Conservation (phyloP, 2,888 invertebrate species). For the Cremastobaeus sp. region DNA sequence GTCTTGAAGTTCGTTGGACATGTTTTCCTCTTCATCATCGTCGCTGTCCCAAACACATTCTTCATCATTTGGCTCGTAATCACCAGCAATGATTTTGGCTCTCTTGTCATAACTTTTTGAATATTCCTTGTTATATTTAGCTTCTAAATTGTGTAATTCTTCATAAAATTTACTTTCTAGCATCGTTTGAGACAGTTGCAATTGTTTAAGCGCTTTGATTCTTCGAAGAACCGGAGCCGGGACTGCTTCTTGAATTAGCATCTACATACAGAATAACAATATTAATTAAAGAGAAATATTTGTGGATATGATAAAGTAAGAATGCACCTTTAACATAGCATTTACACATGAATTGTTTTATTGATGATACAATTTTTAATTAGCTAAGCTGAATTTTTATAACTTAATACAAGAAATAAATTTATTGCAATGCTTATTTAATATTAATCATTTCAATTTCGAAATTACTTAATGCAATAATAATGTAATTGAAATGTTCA, state of each 20-base stretch:
- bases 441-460: too few relatives aligned
- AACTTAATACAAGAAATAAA: too few relatives aligned
- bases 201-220: slow-evolving; percentile 90
- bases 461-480: too few relatives aligned
- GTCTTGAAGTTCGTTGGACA: slow-evolving; percentile 82
- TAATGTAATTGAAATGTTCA: too few relatives aligned
- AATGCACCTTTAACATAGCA: too few relatives aligned
- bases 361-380: too few relatives aligned
- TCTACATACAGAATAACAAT: too few relatives aligned
- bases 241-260: slow-evolving; percentile 80
- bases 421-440: too few relatives aligned
- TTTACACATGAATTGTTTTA: too few relatives aligned
- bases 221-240: slow-evolving; percentile 88
- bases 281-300: slow-evolving; percentile 42
- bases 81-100: slow-evolving; percentile 83
- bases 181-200: slow-evolving; percentile 90
- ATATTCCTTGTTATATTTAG: slow-evolving; percentile 91
- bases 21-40: slow-evolving; percentile 82
- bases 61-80: slow-evolving; percentile 91
- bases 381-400: too few relatives aligned
- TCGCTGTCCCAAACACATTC: slow-evolving; percentile 94
- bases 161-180: slow-evolving; percentile 95
- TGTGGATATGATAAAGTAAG: too few relatives aligned
- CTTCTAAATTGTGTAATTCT: slow-evolving; percentile 95
- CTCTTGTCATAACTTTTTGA: slow-evolving; percentile 88